phyloP scores from a whole-genome alignment of 2,113 vertebrate genomes.

The Diglossa brunneiventris region DNA sequence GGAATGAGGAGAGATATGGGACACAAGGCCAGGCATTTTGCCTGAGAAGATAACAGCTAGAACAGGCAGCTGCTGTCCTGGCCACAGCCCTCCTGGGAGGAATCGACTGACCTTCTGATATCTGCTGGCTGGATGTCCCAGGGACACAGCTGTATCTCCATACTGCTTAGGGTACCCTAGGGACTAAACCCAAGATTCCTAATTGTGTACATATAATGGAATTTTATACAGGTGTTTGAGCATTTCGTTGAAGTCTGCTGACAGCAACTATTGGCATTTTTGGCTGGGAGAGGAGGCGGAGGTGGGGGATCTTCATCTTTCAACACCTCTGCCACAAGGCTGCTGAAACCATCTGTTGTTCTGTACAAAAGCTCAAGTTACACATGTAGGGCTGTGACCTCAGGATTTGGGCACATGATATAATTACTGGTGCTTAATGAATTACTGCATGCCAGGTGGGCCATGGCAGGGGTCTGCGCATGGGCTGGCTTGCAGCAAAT shows the following conservation, averaged over 20 bases:
- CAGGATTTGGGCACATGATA: neutral
- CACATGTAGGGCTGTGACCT: neutral
- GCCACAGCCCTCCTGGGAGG: neutral
- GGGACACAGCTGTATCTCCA: neutral
- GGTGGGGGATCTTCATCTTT: neutral
- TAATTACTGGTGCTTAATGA: neutral
- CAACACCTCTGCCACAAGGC: neutral
- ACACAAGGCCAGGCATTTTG: neutral
- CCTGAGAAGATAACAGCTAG: neutral
- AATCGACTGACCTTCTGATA: neutral
- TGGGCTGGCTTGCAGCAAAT: neutral
- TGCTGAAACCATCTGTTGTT: constrained; percentile 35
- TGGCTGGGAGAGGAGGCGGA: neutral
- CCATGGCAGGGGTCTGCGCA: neutral
- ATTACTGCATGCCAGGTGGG: neutral
- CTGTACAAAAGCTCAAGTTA: neutral
- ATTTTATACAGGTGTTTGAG: neutral
- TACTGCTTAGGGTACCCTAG: neutral
- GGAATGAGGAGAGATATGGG: neutral
- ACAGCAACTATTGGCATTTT: neutral
- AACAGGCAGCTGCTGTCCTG: neutral
- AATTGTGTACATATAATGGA: neutral
- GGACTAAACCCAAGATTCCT: neutral
- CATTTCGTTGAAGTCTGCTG: neutral
- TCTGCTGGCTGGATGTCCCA: neutral